phyloP scores from a whole-genome alignment of 2,888 invertebrate genomes.

The Hydrotaea cyrtoneurina region DNA sequence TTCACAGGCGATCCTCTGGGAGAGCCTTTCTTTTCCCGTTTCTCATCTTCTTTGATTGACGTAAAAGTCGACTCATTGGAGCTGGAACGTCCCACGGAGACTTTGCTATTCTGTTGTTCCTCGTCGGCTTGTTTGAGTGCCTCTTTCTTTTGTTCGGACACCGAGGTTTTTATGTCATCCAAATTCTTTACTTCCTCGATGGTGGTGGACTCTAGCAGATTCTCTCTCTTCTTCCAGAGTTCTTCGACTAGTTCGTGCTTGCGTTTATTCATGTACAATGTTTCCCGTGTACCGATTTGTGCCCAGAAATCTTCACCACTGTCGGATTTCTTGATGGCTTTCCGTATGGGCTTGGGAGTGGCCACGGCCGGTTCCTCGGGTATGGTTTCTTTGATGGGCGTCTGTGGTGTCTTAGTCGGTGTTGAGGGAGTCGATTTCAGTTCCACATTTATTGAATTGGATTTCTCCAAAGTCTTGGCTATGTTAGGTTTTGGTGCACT shows the following conservation, averaged over 20 bases:
- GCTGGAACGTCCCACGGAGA: conserved; percentile 57
- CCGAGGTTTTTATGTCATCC: conserved; percentile 66
- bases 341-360: conserved; percentile 75
- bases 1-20: conserved; percentile 49
- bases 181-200: conserved; percentile 65
- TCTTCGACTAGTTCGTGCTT: conserved; percentile 82
- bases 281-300: conserved; percentile 85
- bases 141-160: conserved; percentile 67
- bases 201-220: conserved; percentile 60
- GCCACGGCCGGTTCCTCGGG: conserved; percentile 65
- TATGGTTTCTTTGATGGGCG: conserved; percentile 12
- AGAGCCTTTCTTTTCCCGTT: too few species aligned
- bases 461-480: conserved; percentile 57
- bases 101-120: conserved; percentile 61
- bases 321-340: conserved; percentile 75
- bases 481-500: not conserved
- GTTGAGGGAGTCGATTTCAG: conserved; percentile 34
- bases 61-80: conserved; percentile 69
- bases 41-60: not conserved
- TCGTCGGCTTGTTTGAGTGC: conserved; percentile 68
- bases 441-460: conserved; percentile 44
- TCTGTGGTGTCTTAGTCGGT: not conserved
- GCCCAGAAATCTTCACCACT: conserved; percentile 84
- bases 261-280: conserved; percentile 84
- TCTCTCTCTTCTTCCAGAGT: conserved; percentile 71